Base-by-base conservation (phyloP, 2,888 invertebrate species). In the Drosophila maculinotata region DNA sequence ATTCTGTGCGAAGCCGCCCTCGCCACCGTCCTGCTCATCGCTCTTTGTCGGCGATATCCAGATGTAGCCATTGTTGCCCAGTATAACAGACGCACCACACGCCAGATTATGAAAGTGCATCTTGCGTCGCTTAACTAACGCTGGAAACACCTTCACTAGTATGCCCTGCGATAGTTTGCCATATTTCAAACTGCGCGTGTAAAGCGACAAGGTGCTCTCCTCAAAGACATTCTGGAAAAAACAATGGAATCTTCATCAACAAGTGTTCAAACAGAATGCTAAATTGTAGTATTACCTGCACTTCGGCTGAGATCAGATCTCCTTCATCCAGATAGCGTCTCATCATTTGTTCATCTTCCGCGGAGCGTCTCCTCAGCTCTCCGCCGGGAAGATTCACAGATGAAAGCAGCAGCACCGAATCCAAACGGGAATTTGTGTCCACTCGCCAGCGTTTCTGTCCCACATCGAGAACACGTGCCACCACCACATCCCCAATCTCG, bases 271-370 rank as follows among this genome's bases (percentile, higher is more conserved):
- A n/a, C n/a, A n/a, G n/a, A n/a, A n/a, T n/a, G n/a, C n/a, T n/a
- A n/a, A n/a, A n/a, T n/a, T n/a, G n/a, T n/a, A n/a, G n/a, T n/a
- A n/a, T n/a, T 1, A 87, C 83, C 90, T 99, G 98, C 0, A 99
- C 99, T 93, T 99, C 99, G 4, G 99, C 99, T 92, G 98, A 98
- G 65, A 99, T 97, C 1, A 99, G 93, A 92, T 99, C 99, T 14
- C 98, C 98, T 92, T 98, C 98, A 90, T 96, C 95, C 44, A 99
- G 92, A 91, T 98, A 98, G 72, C 96, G 95, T 53, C 99, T 93
- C 99, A 99, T 99, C 93, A 97, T 96, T 89, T 98, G 96, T 91
- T 99, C 99, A 93, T 99, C 99, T 92, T 99, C 98, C 4, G 95
- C 96, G 3, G 97, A 97, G 88, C 98, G 93, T 53, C 98, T 93